These are phyloP conservation scores for Tetragonisca angustula DNA, from an alignment of 2,888 invertebrate genomes.

Conservation along the genomic window DNA sequence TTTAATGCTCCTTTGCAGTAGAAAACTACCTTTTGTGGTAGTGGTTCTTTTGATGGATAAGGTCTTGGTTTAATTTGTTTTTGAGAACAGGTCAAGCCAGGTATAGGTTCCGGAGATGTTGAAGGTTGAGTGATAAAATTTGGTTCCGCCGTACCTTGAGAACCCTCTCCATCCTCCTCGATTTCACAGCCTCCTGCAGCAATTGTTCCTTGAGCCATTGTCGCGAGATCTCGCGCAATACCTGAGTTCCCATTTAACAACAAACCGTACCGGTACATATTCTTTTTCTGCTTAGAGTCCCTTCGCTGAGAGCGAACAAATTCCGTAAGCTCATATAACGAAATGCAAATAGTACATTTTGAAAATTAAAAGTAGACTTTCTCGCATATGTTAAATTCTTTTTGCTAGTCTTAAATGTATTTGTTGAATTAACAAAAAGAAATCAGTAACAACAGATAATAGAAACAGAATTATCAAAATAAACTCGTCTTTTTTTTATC, in stretches of 20 bases:
- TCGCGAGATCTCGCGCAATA: conserved; percentile 84
- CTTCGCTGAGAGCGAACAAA: conserved; percentile 58
- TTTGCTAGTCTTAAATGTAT: background rate
- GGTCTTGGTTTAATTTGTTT: conserved; percentile 86
- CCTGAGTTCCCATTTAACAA: conserved; percentile 81
- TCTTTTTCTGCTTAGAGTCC: conserved; percentile 59
- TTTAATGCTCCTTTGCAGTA: background rate
- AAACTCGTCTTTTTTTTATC: conserved; percentile 7
- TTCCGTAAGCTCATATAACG: conserved; percentile 57
- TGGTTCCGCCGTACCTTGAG: conserved; percentile 80
- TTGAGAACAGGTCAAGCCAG: conserved; percentile 84
- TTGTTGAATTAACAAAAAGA: conserved; percentile 19
- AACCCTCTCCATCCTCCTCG: conserved; percentile 82
- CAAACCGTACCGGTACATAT: conserved; percentile 72
- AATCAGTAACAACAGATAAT: conserved; percentile 13
- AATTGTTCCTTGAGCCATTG: conserved; percentile 82
- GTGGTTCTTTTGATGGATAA: conserved; percentile 86
- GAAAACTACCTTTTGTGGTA: conserved; percentile 80
- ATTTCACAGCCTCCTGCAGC: conserved; percentile 81
- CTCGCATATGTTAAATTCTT: conserved; percentile 12
- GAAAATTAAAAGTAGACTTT: conserved; percentile 28
- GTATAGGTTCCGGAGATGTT: conserved; percentile 84
- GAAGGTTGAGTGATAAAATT: conserved; percentile 83
- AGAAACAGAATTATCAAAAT: conserved; percentile 17
- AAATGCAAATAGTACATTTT: conserved; percentile 38